phyloP scores from a whole-genome alignment of 1,140 invertebrate genomes.

The Aphelenchoides fujianensis region DNA sequence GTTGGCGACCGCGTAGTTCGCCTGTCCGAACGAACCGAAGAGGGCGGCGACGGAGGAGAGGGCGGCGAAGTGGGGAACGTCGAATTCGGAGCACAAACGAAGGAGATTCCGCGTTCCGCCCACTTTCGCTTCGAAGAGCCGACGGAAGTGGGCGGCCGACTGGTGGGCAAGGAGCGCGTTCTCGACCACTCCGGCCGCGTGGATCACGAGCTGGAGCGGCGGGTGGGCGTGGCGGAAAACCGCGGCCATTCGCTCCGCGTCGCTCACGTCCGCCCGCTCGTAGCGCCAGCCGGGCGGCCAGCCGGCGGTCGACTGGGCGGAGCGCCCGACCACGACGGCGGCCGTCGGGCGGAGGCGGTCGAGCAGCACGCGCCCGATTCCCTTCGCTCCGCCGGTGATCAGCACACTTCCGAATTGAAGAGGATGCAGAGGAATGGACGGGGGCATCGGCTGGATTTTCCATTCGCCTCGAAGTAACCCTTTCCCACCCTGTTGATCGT shows the following conservation, averaged over 20 bases:
- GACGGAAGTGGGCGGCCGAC: conserved; percentile 14
- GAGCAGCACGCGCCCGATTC: conserved; percentile 24
- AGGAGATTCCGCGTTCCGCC: conserved; percentile 36
- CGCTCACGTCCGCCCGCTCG: not conserved
- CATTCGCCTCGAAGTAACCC: too few relatives aligned
- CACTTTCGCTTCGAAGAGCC: conserved; percentile 32
- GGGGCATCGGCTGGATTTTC: too few relatives aligned
- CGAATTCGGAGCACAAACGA: conserved; percentile 9
- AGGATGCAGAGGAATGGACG: too few relatives aligned
- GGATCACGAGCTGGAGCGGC: conserved; percentile 18
- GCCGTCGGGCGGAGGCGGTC: not conserved
- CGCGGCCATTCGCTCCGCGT: not conserved
- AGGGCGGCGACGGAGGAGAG: conserved; percentile 39
- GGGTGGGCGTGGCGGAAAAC: conserved; percentile 26
- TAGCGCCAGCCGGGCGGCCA: not conserved
- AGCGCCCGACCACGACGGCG: not conserved
- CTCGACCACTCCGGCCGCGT: conserved; percentile 32
- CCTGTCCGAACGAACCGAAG: conserved; percentile 33
- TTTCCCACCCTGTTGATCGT: too few relatives aligned
- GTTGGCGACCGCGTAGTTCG: conserved; percentile 38
- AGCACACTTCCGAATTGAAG: too few relatives aligned
- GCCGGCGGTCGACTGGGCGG: not conserved
- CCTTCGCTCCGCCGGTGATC: conserved; percentile 35
- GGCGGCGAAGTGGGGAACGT: conserved; percentile 20
- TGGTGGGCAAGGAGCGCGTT: conserved; percentile 25